These are phyloP conservation scores for Emmelina monodactyla DNA, from an alignment of 2,888 invertebrate species.

Conservation along the genomic window DNA sequence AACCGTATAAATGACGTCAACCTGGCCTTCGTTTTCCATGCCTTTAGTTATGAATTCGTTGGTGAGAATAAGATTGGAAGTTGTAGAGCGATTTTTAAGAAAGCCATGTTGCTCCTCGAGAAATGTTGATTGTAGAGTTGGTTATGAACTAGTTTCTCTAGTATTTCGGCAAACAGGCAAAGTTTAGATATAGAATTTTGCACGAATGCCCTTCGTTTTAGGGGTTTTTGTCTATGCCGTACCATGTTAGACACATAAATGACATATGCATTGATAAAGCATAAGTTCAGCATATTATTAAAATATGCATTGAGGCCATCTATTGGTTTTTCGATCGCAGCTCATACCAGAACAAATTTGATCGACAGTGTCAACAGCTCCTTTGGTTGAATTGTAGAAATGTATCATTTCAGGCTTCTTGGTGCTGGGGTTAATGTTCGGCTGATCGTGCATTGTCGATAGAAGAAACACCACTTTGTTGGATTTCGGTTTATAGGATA, in stretches of 20 bases:
- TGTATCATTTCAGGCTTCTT: constrained; percentile 13
- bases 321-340: constrained; percentile 10
- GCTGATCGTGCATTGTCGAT: constrained; percentile 11
- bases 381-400: no score
- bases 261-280: constrained; percentile 12
- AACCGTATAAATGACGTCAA: no score
- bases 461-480: constrained; percentile 14
- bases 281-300: constrained; percentile 15
- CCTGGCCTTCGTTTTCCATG: no score
- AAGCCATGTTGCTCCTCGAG: no score
- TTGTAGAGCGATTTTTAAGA: no score
- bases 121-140: no score
- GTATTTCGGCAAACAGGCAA: no score
- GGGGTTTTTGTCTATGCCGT: constrained; percentile 7
- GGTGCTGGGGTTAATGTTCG: constrained; percentile 7
- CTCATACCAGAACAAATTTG: constrained; percentile 14
- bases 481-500: constrained; percentile 13
- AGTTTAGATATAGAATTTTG: no score
- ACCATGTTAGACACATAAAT: constrained; percentile 9
- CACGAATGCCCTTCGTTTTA: constrained; percentile 1
- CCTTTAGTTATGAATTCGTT: no score
- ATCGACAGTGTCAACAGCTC: no score
- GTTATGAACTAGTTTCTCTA: no score
- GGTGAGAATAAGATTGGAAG: no score
- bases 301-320: constrained; percentile 13